These are phyloP conservation scores for Minunthozetes semirufus DNA, from an alignment of 2,888 invertebrate species.

Conservation along the genomic window DNA sequence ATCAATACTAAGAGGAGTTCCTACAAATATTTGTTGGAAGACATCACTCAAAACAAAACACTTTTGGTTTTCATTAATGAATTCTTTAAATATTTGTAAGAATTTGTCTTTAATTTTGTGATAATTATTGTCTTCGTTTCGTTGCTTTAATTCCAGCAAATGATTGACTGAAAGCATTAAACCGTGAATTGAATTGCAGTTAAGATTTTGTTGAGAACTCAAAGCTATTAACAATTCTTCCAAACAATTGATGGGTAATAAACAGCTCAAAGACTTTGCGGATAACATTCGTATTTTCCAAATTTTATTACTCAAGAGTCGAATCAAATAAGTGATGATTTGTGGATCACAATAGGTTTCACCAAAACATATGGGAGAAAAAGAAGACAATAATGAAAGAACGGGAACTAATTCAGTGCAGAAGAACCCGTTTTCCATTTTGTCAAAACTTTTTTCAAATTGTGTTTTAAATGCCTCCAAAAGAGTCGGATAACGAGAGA, in stretches of 20 bases:
- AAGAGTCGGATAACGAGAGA: conserved; percentile 29
- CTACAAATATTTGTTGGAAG: background rate
- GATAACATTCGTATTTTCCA: conserved; percentile 35
- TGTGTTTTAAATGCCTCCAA: conserved; percentile 15
- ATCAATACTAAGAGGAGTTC: background rate
- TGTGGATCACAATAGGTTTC: background rate
- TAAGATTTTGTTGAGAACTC: background rate
- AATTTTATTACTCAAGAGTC: conserved; percentile 15
- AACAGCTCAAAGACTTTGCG: conserved; percentile 27
- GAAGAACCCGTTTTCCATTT: background rate
- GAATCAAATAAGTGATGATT: conserved; percentile 9
- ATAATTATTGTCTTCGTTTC: background rate
- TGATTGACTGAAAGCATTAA: conserved; percentile 22
- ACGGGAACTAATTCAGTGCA: conserved; percentile 32
- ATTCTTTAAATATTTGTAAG: background rate
- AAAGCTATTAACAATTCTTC: background rate
- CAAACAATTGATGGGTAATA: conserved; percentile 18
- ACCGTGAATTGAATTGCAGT: conserved; percentile 29
- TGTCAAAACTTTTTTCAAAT: conserved; percentile 1
- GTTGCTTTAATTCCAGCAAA: conserved; percentile 28
- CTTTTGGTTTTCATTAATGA: background rate
- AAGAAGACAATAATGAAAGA: conserved; percentile 29
- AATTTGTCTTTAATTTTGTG: background rate
- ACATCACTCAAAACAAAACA: conserved; percentile 2
- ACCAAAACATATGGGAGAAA: conserved; percentile 12